A percentile compares a stretch with the other conserved stretches of the same genome.
phyloP scores from a whole-genome alignment of 2,797 vertebrate genomes.

The Brotula barbata region DNA sequence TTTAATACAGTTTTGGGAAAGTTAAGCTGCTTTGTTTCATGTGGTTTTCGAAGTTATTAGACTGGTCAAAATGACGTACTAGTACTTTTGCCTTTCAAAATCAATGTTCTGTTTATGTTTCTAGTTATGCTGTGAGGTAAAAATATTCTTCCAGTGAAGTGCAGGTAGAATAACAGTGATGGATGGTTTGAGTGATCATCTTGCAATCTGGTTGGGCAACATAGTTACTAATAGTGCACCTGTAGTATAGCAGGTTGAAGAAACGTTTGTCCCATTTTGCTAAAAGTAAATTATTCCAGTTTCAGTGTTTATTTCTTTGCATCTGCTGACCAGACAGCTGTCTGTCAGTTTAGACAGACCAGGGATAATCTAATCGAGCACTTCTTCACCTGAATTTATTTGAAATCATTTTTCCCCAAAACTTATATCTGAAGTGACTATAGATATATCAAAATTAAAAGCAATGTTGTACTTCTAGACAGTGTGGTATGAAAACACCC shows the following conservation, averaged over 20 bases:
- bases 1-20: conserved; percentile 1
- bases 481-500: conserved; percentile 5
- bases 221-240: conserved; percentile 4
- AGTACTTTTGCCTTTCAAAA: conserved; percentile 25
- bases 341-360: conserved; percentile 22
- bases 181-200: conserved; percentile 13
- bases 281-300: no score
- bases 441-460: no score
- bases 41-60: no score
- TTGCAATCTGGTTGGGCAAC: conserved; percentile 1
- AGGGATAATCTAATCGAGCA: background rate
- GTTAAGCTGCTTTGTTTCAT: background rate
- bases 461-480: background rate
- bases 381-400: background rate
- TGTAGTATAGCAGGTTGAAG: conserved; percentile 1
- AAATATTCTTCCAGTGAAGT: background rate
- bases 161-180: conserved; percentile 21
- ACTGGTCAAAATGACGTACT: background rate
- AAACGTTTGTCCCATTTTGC: no score
- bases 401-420: no score
- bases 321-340: background rate
- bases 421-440: background rate
- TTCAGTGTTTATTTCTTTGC: background rate
- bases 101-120: background rate
- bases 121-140: conserved; percentile 10